Conservation (phyloP, 1,140 invertebrate species). For the Danaus plexippus region DNA sequence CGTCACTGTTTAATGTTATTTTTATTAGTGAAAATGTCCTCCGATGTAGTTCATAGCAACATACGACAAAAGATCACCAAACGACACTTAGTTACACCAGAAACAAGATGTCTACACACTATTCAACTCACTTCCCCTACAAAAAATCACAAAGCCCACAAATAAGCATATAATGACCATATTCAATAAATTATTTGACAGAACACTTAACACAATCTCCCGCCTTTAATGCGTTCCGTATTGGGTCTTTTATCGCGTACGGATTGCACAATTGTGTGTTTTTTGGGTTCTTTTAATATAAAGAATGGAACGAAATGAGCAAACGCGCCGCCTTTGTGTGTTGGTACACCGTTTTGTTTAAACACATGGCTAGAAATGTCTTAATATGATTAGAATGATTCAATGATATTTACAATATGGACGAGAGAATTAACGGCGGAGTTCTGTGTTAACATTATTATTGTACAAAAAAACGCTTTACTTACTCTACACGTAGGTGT, state of each 20-base stretch:
- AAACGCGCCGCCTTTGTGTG: constrained; percentile 42
- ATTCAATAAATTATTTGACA: constrained; percentile 52
- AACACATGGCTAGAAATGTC: constrained; percentile 35
- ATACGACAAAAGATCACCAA: too few relatives aligned
- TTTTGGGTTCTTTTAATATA: constrained; percentile 33
- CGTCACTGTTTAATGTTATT: too few relatives aligned
- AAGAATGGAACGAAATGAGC: constrained; percentile 59
- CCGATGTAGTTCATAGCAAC: too few relatives aligned
- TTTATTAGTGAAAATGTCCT: too few relatives aligned
- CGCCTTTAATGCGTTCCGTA: too few relatives aligned
- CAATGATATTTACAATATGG: constrained; percentile 5
- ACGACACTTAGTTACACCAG: constrained; percentile 20
- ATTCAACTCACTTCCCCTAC: constrained; percentile 41
- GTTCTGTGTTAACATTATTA: constrained; percentile 3
- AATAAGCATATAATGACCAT: constrained; percentile 65
- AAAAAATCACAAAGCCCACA: constrained; percentile 46
- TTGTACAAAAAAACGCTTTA: background rate
- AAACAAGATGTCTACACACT: constrained; percentile 65
- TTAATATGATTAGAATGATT: constrained; percentile 16
- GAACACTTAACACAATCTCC: constrained; percentile 14
- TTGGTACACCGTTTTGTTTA: constrained; percentile 31
- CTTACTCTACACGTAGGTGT: too few relatives aligned
- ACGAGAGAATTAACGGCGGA: background rate
- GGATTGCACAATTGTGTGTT: constrained; percentile 11
- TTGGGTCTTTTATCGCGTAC: too few relatives aligned